These are phyloP conservation scores for Cremastinae sp. DNA, from an alignment of 2,888 invertebrate genomes.

Conservation along the genomic window DNA sequence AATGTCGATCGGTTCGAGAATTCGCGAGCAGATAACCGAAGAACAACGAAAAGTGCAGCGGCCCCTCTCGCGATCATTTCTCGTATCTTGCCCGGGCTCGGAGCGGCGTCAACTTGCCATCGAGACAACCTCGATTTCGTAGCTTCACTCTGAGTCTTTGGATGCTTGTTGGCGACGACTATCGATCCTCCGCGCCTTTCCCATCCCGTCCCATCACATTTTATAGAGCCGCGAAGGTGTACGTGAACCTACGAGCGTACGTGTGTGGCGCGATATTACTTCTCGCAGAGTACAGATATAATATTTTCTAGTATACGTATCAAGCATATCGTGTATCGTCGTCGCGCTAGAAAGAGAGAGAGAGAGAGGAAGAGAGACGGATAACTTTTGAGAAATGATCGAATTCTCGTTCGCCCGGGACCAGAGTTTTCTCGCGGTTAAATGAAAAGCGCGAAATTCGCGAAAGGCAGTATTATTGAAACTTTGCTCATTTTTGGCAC, in stretches of 20 bases:
- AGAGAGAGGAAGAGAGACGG: slow-evolving; percentile 26
- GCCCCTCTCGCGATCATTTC: slow-evolving; percentile 44
- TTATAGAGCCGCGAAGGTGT: slow-evolving; percentile 43
- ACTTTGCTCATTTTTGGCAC: slow-evolving; percentile 5
- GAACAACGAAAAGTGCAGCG: slow-evolving; percentile 45
- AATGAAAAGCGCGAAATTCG: slow-evolving; percentile 19
- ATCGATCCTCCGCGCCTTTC: slow-evolving; percentile 51
- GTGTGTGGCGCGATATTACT: slow-evolving; percentile 36
- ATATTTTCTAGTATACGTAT: neutral
- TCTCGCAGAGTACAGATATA: slow-evolving; percentile 34
- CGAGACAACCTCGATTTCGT: slow-evolving; percentile 56
- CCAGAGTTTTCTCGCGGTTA: slow-evolving; percentile 9
- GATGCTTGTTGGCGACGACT: slow-evolving; percentile 55
- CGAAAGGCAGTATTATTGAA: slow-evolving; percentile 17
- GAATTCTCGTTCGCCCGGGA: slow-evolving; percentile 37
- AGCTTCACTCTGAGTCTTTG: slow-evolving; percentile 42
- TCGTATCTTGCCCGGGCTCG: slow-evolving; percentile 43
- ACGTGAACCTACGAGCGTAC: slow-evolving; percentile 47
- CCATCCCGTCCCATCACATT: slow-evolving; percentile 30
- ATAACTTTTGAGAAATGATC: slow-evolving; percentile 39
- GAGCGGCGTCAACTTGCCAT: slow-evolving; percentile 49
- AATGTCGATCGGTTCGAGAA: too few species aligned
- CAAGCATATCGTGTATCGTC: slow-evolving; percentile 18
- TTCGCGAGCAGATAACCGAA: neutral
- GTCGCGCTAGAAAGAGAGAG: too few species aligned